Percentiles rank a stretch among this genome's conserved stretches.
Evolutionary conservation across 37 sponge, comb jelly and placozoan genomes (phyloP).

Genomic region (Trichoplax adhaerens): DNA sequence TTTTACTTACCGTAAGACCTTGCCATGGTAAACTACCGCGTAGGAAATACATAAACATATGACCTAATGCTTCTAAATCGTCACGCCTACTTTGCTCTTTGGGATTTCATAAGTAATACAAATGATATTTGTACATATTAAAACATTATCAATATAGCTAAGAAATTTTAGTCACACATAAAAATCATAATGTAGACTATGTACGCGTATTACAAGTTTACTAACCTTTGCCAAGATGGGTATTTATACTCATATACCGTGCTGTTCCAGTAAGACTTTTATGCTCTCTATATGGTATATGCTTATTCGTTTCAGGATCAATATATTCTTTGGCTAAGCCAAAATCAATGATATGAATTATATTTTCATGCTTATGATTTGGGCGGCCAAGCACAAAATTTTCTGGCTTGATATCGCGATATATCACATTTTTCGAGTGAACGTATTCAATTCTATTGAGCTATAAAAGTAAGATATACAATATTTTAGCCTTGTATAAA

Average conservation of each 20-base stretch:
- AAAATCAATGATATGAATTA: constrained; percentile 93
- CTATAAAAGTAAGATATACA: constrained; percentile 16
- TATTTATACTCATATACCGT: constrained; percentile 99
- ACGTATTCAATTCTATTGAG: constrained; percentile 87
- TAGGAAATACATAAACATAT: constrained; percentile 99
- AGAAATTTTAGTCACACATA: no score
- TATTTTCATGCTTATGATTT: constrained; percentile 45
- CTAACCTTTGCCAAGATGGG: constrained; percentile 95
- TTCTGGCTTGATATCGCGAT: constrained; percentile 96
- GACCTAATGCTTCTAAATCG: constrained; percentile 93
- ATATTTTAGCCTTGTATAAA: no score
- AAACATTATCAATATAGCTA: no score
- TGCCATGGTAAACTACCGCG: constrained; percentile 98
- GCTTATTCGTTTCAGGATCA: constrained; percentile 80
- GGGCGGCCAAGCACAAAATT: constrained; percentile 92
- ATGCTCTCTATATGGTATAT: constrained; percentile 98
- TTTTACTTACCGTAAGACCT: constrained; percentile 61
- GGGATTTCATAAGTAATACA: no score
- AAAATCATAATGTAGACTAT: no score
- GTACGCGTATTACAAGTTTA: no score
- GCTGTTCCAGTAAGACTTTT: constrained; percentile 99
- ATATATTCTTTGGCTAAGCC: constrained; percentile 98
- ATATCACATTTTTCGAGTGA: constrained; percentile 90
- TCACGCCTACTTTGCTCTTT: constrained; percentile 95
- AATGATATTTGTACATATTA: no score